phyloP scores from a whole-genome alignment of 2,113 vertebrate species.

The Nothobranchius furzeri region DNA sequence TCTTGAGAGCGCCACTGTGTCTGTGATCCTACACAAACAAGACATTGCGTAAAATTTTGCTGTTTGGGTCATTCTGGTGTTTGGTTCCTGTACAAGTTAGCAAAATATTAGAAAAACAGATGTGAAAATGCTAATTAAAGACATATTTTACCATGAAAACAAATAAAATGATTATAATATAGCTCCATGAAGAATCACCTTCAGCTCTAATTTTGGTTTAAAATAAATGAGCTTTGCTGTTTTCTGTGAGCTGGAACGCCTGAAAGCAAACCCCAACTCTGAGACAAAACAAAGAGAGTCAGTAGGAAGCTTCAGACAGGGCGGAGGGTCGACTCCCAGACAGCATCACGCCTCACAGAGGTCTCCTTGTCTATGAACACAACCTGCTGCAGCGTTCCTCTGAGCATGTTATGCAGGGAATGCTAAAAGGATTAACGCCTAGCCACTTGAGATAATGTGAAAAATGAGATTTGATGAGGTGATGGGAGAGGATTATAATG shows the following conservation, averaged over 20 bases:
- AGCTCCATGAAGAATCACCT: neutral
- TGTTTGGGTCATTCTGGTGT: too few species aligned
- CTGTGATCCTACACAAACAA: too few species aligned
- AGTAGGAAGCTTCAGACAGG: slow-evolving; percentile 46
- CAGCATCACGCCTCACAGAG: slow-evolving; percentile 55
- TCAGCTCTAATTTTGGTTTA: neutral
- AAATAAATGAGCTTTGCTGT: neutral
- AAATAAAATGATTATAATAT: neutral
- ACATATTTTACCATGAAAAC: neutral
- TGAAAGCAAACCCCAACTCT: slow-evolving; percentile 49
- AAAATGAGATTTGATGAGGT: slow-evolving; percentile 51
- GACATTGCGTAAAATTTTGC: too few species aligned
- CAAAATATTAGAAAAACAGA: too few species aligned
- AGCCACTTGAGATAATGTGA: slow-evolving; percentile 66
- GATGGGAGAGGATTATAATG: slow-evolving; percentile 26
- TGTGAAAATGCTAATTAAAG: too few species aligned
- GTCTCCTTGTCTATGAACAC: slow-evolving; percentile 53
- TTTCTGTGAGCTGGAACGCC: slow-evolving; percentile 6
- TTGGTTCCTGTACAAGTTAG: too few species aligned
- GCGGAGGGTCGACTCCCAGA: slow-evolving; percentile 42
- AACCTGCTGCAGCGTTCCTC: slow-evolving; percentile 61
- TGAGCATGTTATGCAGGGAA: slow-evolving; percentile 54
- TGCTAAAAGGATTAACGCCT: slow-evolving; percentile 60
- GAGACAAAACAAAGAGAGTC: slow-evolving; percentile 26
- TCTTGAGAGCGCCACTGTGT: too few species aligned